Percentiles rank a stretch among this genome's conserved stretches.
Evolutionary conservation across 2,113 vertebrate genomes (phyloP).

Genomic region (Urocolius indicus): DNA sequence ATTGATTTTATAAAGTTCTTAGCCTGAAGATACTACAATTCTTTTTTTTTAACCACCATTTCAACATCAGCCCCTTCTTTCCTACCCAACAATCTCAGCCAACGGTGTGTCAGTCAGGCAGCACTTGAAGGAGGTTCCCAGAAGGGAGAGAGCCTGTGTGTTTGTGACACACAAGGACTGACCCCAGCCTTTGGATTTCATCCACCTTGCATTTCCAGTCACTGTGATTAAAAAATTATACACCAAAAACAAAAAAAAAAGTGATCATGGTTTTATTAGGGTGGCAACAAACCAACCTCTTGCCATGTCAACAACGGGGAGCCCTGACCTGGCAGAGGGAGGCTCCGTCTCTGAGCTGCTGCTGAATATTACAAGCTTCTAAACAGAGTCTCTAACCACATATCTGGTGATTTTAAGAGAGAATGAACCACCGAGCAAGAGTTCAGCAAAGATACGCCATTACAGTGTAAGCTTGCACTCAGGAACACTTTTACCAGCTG

Average conservation of each 20-base stretch:
- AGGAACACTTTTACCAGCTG: not conserved
- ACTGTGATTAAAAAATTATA: not conserved
- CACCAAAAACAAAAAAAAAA: not conserved
- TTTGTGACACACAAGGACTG: not conserved
- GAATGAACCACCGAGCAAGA: not conserved
- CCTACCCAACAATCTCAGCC: not conserved
- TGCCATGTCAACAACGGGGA: not conserved
- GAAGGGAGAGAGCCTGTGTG: accelerated
- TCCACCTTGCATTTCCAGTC: constrained; percentile 7
- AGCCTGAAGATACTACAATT: constrained; percentile 23
- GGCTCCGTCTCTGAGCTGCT: not conserved
- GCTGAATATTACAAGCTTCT: not conserved
- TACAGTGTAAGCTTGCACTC: not conserved
- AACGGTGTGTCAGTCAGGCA: not conserved
- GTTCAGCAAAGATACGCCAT: not conserved
- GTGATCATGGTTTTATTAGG: not conserved
- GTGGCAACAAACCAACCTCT: not conserved
- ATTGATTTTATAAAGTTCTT: not conserved
- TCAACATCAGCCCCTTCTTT: not conserved
- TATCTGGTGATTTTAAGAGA: not conserved
- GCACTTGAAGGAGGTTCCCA: not conserved
- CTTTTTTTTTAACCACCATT: constrained; percentile 3
- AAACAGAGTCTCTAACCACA: not conserved
- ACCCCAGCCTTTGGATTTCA: not conserved
- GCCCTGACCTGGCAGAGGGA: not conserved